These are phyloP conservation scores for Drosophila nasuta DNA, from an alignment of 1,140 invertebrate species.

Conservation along the genomic window DNA sequence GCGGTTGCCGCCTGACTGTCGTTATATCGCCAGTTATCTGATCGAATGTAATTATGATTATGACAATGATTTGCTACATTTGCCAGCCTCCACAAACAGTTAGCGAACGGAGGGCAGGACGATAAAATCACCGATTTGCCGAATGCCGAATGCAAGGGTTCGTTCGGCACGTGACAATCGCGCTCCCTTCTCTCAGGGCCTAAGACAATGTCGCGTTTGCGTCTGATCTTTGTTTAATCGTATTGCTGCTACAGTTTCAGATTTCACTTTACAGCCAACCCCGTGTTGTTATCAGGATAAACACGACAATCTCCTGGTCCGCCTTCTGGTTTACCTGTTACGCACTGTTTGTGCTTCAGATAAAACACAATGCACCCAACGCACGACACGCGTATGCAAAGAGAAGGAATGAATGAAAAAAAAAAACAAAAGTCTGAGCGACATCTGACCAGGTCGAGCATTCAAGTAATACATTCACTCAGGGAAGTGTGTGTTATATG, in stretches of 20 bases:
- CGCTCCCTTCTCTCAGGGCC: conserved; percentile 41
- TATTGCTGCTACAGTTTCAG: conserved; percentile 52
- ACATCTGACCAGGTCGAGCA: conserved; percentile 39
- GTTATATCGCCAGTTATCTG: conserved; percentile 68
- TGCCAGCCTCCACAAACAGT: conserved; percentile 38
- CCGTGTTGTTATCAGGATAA: conserved; percentile 31
- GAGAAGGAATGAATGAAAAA: conserved; percentile 8
- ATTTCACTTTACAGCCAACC: conserved; percentile 35
- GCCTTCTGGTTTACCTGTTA: conserved; percentile 67
- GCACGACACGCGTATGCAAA: conserved; percentile 74
- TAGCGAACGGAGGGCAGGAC: conserved; percentile 27
- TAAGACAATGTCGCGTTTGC: conserved; percentile 53
- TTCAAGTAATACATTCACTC: not conserved
- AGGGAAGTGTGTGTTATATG: too few relatives aligned
- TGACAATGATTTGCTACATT: conserved; percentile 82
- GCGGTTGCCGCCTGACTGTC: conserved; percentile 17
- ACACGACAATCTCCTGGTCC: conserved; percentile 23
- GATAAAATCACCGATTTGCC: conserved; percentile 49
- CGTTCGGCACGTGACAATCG: conserved; percentile 74
- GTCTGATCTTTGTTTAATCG: conserved; percentile 48
- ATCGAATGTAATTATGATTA: conserved; percentile 84
- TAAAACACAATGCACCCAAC: conserved; percentile 50
- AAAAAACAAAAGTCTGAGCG: conserved; percentile 4
- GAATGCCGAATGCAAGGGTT: conserved; percentile 55
- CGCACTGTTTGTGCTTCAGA: conserved; percentile 61